These are phyloP conservation scores for Sminthopsis crassicaudata DNA, from an alignment of 2,113 vertebrate genomes.

Conservation along the genomic window DNA sequence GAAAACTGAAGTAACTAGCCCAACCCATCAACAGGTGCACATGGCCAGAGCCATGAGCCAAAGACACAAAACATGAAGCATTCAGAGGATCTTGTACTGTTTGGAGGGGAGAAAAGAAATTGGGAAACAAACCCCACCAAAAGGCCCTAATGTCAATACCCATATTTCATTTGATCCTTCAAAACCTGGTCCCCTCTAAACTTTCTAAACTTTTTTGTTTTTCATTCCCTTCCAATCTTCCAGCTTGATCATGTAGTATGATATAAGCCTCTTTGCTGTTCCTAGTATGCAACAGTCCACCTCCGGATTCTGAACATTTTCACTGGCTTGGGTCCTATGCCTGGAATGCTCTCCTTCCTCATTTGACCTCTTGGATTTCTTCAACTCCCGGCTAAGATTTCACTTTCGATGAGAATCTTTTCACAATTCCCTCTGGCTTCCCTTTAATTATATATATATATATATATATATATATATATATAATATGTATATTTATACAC, in stretches of 20 bases:
- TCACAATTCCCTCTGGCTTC: neutral
- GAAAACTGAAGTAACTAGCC: accelerated
- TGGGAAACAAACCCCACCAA: accelerated
- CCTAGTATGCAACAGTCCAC: neutral
- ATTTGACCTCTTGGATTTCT: neutral
- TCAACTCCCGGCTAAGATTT: neutral
- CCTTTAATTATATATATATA: neutral
- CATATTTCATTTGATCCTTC: neutral
- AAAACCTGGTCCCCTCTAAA: neutral
- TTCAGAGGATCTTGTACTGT: neutral
- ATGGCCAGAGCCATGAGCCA: neutral
- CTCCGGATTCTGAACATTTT: neutral
- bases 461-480: no score
- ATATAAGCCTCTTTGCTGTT: neutral
- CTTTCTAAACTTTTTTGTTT: neutral
- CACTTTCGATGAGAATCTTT: neutral
- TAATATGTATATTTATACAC: no score
- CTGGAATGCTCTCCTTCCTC: neutral
- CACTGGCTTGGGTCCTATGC: neutral
- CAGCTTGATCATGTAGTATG: neutral
- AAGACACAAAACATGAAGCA: neutral
- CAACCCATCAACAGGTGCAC: accelerated
- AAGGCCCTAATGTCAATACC: accelerated
- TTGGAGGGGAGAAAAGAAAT: neutral
- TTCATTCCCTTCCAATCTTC: neutral